Evolutionary conservation across 2,797 vertebrate genomes (phyloP).

Genomic region (Rhincodon typus): DNA sequence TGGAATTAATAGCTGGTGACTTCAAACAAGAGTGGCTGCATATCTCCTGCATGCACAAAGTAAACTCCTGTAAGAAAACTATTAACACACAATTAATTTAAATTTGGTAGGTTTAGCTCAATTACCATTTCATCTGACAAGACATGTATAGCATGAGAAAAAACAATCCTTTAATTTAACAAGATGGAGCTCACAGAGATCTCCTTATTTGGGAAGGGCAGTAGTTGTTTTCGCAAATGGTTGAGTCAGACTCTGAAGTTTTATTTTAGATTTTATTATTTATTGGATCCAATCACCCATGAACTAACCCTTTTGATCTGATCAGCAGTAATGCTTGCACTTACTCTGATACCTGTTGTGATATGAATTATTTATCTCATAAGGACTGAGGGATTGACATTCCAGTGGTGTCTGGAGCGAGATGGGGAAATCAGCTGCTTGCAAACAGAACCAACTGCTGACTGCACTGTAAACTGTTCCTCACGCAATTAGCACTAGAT

Average conservation of each 20-base stretch:
- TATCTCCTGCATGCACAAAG: neutral
- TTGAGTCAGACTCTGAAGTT: neutral
- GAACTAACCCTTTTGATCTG: neutral
- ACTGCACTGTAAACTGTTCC: neutral
- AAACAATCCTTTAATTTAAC: neutral
- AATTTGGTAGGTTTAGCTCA: neutral
- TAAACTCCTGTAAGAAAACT: neutral
- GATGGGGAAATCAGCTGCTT: neutral
- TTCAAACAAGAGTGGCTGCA: neutral
- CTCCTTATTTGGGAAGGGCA: neutral
- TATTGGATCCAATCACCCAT: neutral
- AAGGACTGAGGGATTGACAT: neutral
- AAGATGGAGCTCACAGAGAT: neutral
- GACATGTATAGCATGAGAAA: neutral
- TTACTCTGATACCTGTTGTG: neutral
- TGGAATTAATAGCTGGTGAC: neutral
- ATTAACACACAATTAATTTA: neutral
- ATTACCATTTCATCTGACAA: neutral
- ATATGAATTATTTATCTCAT: constrained; percentile 1
- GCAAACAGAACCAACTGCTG: neutral
- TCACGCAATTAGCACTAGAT: neutral
- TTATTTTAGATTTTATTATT: neutral
- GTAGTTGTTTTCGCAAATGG: neutral
- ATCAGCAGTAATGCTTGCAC: neutral
- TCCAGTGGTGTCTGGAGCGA: neutral